These are phyloP conservation scores for Brachionus asplanchnoidis DNA, from an alignment of 1,140 invertebrate genomes.

Conservation along the genomic window DNA sequence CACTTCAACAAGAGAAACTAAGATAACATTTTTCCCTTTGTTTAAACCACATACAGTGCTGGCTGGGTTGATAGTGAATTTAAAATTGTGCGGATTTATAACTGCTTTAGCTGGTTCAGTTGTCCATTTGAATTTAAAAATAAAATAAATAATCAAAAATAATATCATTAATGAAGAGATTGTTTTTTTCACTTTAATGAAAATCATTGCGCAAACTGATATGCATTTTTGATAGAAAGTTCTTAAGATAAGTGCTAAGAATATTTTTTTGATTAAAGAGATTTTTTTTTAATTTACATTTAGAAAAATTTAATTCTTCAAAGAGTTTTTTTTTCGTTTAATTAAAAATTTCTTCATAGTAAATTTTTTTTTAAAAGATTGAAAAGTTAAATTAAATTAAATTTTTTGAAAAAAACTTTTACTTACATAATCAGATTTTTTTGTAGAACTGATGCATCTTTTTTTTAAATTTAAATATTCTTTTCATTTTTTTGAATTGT, in stretches of 20 bases:
- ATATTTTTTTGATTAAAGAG: background rate
- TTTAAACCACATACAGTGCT: background rate
- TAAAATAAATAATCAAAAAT: background rate
- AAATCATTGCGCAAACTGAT: background rate
- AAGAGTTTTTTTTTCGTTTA: no score
- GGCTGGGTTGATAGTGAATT: background rate
- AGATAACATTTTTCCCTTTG: background rate
- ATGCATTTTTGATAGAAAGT: background rate
- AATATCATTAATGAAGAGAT: background rate
- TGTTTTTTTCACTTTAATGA: background rate
- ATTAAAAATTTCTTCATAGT: no score
- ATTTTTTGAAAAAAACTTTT: no score
- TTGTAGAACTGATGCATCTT: no score
- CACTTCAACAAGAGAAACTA: background rate
- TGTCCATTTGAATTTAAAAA: background rate
- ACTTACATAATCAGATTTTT: no score
- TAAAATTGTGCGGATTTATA: constrained; percentile 16
- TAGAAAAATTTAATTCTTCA: no score
- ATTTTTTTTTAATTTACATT: no score
- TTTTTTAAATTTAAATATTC: no score
- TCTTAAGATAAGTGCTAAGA: background rate
- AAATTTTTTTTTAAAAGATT: no score
- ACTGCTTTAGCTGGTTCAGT: background rate
- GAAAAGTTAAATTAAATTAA: no score
- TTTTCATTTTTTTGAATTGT: no score